Evolutionary conservation across 2,888 invertebrate species (phyloP), one percentile per base, ranked within the genome.

Genomic region (Congeria kusceri): DNA sequence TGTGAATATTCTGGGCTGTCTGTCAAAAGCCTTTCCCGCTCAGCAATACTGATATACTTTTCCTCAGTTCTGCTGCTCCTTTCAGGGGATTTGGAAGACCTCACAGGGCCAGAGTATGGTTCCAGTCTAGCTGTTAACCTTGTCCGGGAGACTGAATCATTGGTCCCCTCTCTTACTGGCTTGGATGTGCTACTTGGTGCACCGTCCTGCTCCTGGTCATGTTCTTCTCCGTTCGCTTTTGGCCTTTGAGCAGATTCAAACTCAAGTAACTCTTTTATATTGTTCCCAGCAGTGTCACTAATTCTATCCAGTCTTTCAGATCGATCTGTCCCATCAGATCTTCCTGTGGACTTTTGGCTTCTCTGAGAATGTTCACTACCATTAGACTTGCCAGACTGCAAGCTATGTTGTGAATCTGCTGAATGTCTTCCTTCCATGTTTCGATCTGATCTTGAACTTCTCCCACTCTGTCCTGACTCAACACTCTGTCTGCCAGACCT

Each of bases 211-310:
- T 59, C 15, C 39, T 20, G 28, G 9, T 59, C 4, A 32, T 63
- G 39, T 20, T 23, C 56, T 15, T 62, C 25, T 57, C 44, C 11
- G 9, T 46, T 39, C 28, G 39, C 7, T 23, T 13, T 49, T 46
- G 61, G 23, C 62, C 83, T 83, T 49, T 83, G 83, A 3, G 80
- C 68, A 39, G 80, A 74, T 66, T 83, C 83, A 80, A 80, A 80
- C 64, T 83, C 57, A 20, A 83, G 80, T 27, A 83, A 49, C 65
- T 80, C 83, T 64, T 83, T 77, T n/a, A 83, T 63, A 56, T 72
- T 75, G 39, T 77, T 75, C 23, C 83, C 83, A 57, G 77, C 83
- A 46, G 73, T 76, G 46, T 77, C 65, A 59, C 66, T 75, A 3
- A 83, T 65, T 57, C 64, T 67, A 25, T 83, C 83, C 3, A 83